Conservation (phyloP, 2,888 invertebrate genomes). For the Cheilosia impressa region DNA sequence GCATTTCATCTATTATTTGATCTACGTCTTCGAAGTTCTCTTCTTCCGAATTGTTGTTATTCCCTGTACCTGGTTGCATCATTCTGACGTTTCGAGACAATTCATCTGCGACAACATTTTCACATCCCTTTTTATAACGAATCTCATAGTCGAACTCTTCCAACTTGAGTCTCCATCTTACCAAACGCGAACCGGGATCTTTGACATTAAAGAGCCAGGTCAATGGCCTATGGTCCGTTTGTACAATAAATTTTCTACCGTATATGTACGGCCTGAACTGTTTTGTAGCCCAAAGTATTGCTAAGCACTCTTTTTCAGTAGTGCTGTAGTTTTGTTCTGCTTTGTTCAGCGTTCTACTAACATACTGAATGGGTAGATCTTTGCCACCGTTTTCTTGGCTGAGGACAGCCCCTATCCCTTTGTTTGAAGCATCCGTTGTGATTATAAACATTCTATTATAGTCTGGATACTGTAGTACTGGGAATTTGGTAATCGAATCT, state of each 20-base stretch:
- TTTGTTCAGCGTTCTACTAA: constrained; percentile 76
- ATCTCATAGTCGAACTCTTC: constrained; percentile 77
- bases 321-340: constrained; percentile 77
- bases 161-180: constrained; percentile 79
- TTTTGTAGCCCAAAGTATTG: constrained; percentile 79
- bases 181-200: constrained; percentile 80
- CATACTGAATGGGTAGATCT: constrained; percentile 76
- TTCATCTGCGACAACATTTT: constrained; percentile 52
- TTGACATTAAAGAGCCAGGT: constrained; percentile 80
- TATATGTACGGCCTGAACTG: constrained; percentile 79
- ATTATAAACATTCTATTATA: too few species aligned
- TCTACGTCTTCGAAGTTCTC: constrained; percentile 7
- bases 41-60: not conserved
- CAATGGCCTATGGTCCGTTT: constrained; percentile 81
- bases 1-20: not conserved
- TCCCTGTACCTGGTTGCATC: constrained; percentile 1
- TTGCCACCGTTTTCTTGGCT: not conserved
- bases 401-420: constrained; percentile 14
- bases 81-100: constrained; percentile 47
- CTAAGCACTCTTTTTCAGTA: constrained; percentile 80
- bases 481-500: constrained; percentile 11
- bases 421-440: too few species aligned
- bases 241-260: constrained; percentile 79
- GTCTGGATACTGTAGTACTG: constrained; percentile 31
- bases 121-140: too few species aligned